Evolutionary conservation across 2,797 vertebrate species (phyloP).

Genomic region (Eurystomus glaucurus): DNA sequence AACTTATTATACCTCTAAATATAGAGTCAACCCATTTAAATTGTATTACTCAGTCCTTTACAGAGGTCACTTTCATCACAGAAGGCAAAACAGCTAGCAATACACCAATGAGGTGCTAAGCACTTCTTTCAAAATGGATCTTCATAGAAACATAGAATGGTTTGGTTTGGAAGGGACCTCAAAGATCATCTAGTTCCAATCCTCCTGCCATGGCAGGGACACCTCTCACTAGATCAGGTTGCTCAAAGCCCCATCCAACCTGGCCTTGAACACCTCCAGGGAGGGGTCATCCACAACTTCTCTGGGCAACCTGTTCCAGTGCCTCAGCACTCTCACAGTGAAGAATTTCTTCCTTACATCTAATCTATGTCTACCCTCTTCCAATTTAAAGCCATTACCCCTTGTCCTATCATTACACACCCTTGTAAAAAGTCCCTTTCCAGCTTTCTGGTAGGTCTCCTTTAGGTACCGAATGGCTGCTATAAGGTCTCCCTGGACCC

Average conservation of each 20-base stretch:
- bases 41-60: not conserved
- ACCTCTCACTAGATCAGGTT: not conserved
- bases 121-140: not conserved
- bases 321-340: not conserved
- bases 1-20: not conserved
- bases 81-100: not conserved
- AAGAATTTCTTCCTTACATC: not conserved
- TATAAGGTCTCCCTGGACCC: not conserved
- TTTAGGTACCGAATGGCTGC: not conserved
- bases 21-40: not conserved
- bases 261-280: not conserved
- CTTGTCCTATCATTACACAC: not conserved
- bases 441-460: not conserved
- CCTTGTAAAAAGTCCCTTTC: not conserved
- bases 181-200: not conserved
- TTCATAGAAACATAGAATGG: not conserved
- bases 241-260: not conserved
- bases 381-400: not conserved
- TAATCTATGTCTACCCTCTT: not conserved
- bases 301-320: no score
- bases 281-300: not conserved
- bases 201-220: not conserved
- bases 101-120: not conserved
- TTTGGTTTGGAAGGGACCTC: not conserved
- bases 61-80: not conserved